Evolutionary conservation across 1,140 invertebrate species (phyloP), one percentile per base, ranked within the genome.

Genomic region (Drosophila ogumai): DNA sequence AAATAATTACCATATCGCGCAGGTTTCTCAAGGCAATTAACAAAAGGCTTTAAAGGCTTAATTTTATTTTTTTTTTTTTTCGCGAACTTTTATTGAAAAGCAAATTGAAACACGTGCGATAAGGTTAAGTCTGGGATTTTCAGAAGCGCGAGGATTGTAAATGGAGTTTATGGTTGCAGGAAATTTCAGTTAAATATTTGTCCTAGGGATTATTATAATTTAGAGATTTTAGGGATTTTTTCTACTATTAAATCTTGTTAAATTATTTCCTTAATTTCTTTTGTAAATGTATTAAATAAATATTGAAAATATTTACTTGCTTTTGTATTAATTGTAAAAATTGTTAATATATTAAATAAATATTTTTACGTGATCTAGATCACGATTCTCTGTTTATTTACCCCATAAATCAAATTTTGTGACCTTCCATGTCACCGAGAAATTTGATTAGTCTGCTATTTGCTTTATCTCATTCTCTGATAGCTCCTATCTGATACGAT

Each of bases 1-100:
- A 55, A 74, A 59, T 68, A 80, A 74, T 85, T 78, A 71, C 17
- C 59, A 60, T 54, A 41, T 38, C 60, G 43, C 60, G 43, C 55
- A 32, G 34, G 57, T 36, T 57, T 56, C 72, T 55, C 56, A 50
- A 54, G 55, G 54, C 41, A 73, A 71, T 64, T 82, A 65, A 67
- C 79, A 47, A 75, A 67, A 67, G 28, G 55, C 49, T 50, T 77
- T 72, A 73, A 25, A 17, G 34, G 52, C 49, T 79, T 54, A 31
- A 22, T 8, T 32, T 65, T 22, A 22, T 75, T 67, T n/a, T 10
- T 55, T 49, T 64, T 77, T 64, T 77, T 81, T 34, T 54, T 54
- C 1, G 56, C 43, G 22, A 61, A 61, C 50, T 25, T 67, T 67
- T 68, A 68, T 50, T 15, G 12, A 67, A 50, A 52, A 44, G 57